These are phyloP conservation scores for Ceyx margarethae DNA, from an alignment of 2,113 vertebrate genomes.

Conservation along the genomic window DNA sequence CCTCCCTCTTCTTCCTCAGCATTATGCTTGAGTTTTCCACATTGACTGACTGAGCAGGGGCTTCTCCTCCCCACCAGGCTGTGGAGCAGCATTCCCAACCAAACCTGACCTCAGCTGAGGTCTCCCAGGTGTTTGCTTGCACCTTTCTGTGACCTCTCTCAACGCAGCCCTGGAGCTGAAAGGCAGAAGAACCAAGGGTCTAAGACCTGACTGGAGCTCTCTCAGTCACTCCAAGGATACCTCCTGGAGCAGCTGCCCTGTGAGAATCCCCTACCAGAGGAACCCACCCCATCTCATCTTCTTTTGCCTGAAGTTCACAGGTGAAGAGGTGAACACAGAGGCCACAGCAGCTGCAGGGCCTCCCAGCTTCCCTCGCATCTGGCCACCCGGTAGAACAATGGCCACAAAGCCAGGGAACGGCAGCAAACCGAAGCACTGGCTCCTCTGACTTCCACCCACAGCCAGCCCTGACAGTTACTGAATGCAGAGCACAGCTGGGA, in stretches of 20 bases:
- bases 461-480: not conserved
- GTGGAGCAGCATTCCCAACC: not conserved
- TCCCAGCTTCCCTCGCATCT: not conserved
- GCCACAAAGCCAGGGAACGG: not conserved
- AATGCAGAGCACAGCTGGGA: not conserved
- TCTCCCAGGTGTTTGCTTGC: not conserved
- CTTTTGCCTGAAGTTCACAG: not conserved
- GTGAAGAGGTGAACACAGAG: not conserved
- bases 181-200: not conserved
- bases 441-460: not conserved
- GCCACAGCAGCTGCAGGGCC: not conserved
- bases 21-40: not conserved
- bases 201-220: not conserved
- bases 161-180: not conserved
- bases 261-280: not conserved
- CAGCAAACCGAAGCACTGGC: not conserved
- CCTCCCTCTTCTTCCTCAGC: not conserved
- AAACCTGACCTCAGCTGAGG: rapidly evolving
- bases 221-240: not conserved
- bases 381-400: not conserved
- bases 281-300: not conserved
- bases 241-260: not conserved
- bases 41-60: not conserved
- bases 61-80: not conserved
- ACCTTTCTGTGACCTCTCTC: no score